phyloP scores from a whole-genome alignment of 2,888 invertebrate genomes.

The Orchesellides sinensis region DNA sequence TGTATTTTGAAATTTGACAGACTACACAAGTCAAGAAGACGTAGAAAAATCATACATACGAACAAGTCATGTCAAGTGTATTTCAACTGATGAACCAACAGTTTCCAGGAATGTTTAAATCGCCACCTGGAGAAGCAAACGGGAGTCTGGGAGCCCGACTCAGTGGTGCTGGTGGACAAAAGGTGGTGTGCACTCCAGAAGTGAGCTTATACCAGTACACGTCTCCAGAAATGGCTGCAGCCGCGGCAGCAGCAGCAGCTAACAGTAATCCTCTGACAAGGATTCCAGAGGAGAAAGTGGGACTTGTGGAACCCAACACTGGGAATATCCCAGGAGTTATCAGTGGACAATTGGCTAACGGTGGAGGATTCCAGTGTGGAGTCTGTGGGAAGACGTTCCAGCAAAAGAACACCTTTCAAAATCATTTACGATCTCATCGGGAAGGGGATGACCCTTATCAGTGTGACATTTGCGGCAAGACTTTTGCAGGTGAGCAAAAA shows the following conservation, averaged over 20 bases:
- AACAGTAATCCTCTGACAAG: slow-evolving; percentile 9
- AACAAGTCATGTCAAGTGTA: slow-evolving; percentile 54
- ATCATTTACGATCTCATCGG: slow-evolving; percentile 82
- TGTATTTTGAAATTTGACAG: too few relatives aligned
- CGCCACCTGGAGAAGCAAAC: slow-evolving; percentile 57
- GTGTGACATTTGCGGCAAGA: slow-evolving; percentile 93
- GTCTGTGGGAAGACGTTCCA: slow-evolving; percentile 86
- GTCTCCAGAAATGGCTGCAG: slow-evolving; percentile 55
- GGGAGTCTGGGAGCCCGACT: slow-evolving; percentile 15
- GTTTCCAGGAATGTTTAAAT: slow-evolving; percentile 66
- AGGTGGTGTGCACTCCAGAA: slow-evolving; percentile 75
- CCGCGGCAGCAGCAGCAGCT: slow-evolving; percentile 14
- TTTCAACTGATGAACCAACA: slow-evolving; percentile 64
- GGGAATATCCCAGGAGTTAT: slow-evolving; percentile 2
- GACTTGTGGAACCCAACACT: background rate
- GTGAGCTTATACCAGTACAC: slow-evolving; percentile 75
- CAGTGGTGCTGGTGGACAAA: slow-evolving; percentile 68
- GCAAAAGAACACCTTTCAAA: slow-evolving; percentile 86
- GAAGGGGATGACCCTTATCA: slow-evolving; percentile 84
- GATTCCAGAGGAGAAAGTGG: slow-evolving; percentile 66
- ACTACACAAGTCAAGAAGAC: too few relatives aligned
- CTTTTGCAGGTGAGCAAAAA: slow-evolving; percentile 82
- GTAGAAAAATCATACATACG: background rate
- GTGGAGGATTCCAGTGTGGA: slow-evolving; percentile 81
- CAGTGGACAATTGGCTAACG: too few relatives aligned